Conservation (phyloP, 2,797 vertebrate species). For the Betta splendens region DNA sequence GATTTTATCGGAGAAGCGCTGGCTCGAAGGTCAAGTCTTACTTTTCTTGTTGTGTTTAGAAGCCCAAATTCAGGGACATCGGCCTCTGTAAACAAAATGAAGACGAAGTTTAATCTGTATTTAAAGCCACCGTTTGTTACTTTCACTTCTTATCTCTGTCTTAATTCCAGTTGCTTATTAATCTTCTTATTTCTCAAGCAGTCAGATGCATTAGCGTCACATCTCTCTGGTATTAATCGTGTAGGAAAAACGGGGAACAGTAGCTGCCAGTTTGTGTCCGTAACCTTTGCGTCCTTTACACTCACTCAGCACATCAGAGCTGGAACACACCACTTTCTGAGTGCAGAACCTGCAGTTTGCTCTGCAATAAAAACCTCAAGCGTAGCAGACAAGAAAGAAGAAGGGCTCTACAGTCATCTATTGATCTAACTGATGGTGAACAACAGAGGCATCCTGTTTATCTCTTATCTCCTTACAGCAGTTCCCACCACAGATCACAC, state of each 20-base stretch:
- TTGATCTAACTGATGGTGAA: not conserved
- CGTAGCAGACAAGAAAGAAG: not conserved
- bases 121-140: constrained; percentile 5
- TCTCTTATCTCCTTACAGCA: not conserved
- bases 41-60: constrained; percentile 93
- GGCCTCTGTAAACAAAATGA: constrained; percentile 67
- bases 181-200: not conserved
- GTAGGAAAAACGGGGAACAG: not conserved
- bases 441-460: not conserved
- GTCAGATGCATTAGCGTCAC: not conserved
- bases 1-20: not conserved
- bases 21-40: constrained; percentile 69
- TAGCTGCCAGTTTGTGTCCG: constrained; percentile 1
- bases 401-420: not conserved
- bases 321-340: constrained; percentile 17
- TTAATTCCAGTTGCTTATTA: not conserved
- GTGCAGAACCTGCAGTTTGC: constrained; percentile 16
- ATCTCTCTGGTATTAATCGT: not conserved
- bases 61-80: constrained; percentile 85
- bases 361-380: constrained; percentile 5
- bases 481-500: not conserved
- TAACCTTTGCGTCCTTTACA: constrained; percentile 10
- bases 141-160: not conserved
- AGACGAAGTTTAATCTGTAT: not conserved
- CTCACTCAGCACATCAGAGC: constrained; percentile 5